Evolutionary conservation across 2,113 vertebrate genomes (phyloP).

Genomic region (Orthonyx spaldingii): DNA sequence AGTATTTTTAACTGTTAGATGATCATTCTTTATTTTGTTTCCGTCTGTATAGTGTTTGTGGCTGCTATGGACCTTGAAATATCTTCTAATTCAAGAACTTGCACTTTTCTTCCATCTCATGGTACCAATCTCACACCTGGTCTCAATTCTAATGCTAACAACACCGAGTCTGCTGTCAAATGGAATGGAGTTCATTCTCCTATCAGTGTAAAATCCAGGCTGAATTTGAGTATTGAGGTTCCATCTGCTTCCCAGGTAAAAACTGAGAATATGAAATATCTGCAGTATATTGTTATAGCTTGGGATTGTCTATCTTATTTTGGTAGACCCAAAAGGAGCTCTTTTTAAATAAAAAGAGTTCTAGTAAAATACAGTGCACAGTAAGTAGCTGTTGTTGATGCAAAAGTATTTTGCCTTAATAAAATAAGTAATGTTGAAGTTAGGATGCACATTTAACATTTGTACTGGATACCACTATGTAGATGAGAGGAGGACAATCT

Average conservation of each 20-base stretch:
- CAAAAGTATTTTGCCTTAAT: neutral
- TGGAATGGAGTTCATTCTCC: conserved; percentile 76
- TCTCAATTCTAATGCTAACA: conserved; percentile 74
- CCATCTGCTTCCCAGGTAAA: conserved; percentile 93
- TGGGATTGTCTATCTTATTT: neutral
- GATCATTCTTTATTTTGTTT: neutral
- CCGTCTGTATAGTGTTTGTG: conserved; percentile 55
- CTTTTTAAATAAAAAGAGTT: neutral
- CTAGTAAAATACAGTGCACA: neutral
- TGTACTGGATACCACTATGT: neutral
- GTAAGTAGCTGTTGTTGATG: neutral
- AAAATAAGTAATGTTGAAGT: neutral
- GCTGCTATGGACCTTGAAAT: conserved; percentile 70
- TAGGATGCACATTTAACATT: neutral
- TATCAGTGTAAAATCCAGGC: conserved; percentile 72
- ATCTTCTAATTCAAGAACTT: conserved; percentile 63
- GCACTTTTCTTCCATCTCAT: conserved; percentile 35
- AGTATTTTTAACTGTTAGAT: neutral
- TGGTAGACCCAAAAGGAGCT: neutral
- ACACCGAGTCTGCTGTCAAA: conserved; percentile 59
- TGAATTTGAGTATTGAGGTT: conserved; percentile 90
- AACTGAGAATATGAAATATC: neutral
- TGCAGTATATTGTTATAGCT: neutral
- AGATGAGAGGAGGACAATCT: neutral
- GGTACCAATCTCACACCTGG: conserved; percentile 56